phyloP scores from a whole-genome alignment of 2,888 invertebrate species.

The Apocheima hispidaria region DNA sequence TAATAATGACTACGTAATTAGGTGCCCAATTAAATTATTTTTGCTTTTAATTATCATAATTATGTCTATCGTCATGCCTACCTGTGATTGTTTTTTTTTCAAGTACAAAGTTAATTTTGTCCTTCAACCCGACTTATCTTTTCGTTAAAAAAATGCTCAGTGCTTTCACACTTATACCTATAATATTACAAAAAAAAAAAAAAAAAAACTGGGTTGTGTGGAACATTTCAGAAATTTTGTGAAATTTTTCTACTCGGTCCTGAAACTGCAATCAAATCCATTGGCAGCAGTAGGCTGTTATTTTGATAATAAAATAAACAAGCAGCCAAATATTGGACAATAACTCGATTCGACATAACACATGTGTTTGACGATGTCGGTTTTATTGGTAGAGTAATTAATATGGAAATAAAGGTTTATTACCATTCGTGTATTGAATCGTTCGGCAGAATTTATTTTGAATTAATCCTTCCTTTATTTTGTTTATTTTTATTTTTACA shows the following conservation, averaged over 20 bases:
- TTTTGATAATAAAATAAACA: conserved; percentile 21
- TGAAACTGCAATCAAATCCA: conserved; percentile 9
- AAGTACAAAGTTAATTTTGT: too few relatives aligned
- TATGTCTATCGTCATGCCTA: too few relatives aligned
- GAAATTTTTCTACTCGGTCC: background rate
- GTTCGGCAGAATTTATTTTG: conserved; percentile 3
- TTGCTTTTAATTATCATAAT: too few relatives aligned
- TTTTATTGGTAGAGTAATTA: conserved; percentile 27
- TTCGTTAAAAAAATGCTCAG: too few relatives aligned
- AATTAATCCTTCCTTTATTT: background rate
- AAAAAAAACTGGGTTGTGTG: background rate
- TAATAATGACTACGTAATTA: too few relatives aligned
- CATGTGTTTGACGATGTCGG: conserved; percentile 26
- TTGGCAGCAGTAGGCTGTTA: conserved; percentile 6
- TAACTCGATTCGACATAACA: conserved; percentile 25
- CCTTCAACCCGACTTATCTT: too few relatives aligned
- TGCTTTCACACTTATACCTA: too few relatives aligned
- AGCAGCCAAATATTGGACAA: conserved; percentile 14
- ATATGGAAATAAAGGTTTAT: conserved; percentile 26
- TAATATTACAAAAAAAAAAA: too few relatives aligned
- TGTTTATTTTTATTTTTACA: background rate
- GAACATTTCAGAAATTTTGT: too few relatives aligned
- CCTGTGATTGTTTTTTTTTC: too few relatives aligned
- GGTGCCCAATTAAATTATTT: too few relatives aligned
- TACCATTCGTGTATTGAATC: conserved; percentile 9